Percentiles rank a stretch among this genome's conserved stretches.
Evolutionary conservation across 2,113 vertebrate species (phyloP).

Genomic region (Ammodramus savannarum): DNA sequence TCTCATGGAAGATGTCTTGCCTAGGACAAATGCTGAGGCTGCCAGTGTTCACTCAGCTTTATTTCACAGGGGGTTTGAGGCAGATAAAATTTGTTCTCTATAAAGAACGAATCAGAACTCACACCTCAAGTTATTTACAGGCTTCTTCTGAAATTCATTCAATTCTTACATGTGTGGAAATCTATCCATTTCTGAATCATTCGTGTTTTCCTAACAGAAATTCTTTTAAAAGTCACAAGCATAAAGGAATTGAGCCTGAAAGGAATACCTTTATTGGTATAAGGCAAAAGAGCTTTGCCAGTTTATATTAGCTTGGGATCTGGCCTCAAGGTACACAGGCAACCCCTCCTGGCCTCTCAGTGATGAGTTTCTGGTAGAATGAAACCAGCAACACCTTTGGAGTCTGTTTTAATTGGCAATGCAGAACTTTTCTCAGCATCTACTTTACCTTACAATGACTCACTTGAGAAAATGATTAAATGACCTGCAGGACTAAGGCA

Average conservation of each 20-base stretch:
- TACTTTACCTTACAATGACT: conserved; percentile 55
- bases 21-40: neutral
- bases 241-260: neutral
- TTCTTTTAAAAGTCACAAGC: neutral
- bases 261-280: neutral
- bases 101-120: neutral
- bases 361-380: conserved; percentile 42
- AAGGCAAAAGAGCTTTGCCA: neutral
- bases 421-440: conserved; percentile 40
- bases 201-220: neutral
- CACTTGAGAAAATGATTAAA: conserved; percentile 46
- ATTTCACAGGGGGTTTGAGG: neutral
- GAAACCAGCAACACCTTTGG: conserved; percentile 43
- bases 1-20: neutral
- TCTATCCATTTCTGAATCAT: neutral
- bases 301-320: neutral
- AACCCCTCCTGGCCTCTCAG: neutral
- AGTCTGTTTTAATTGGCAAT: conserved; percentile 52
- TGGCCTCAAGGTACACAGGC: conserved; percentile 2
- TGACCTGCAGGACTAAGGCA: conserved; percentile 19
- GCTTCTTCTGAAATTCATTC: neutral
- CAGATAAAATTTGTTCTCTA: neutral
- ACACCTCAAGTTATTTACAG: neutral
- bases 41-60: neutral
- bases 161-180: neutral